A percentile compares a stretch with the other conserved stretches of the same genome.
Conservation (phyloP, 2,113 vertebrate genomes). For the Sinocyclocheilus maitianheensis region DNA sequence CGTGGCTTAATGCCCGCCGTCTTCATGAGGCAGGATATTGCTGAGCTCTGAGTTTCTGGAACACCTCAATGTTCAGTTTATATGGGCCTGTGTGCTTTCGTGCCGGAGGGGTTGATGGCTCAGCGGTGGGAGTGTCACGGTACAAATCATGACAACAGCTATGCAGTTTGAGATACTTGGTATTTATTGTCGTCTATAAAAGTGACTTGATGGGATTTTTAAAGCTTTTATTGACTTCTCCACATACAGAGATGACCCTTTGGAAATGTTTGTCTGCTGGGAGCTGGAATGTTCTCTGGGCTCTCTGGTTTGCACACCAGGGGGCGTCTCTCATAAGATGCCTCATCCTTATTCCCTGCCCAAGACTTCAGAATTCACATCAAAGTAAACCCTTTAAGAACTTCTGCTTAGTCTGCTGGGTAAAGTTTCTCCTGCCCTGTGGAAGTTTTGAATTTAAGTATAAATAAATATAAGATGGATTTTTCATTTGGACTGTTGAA, state of each 20-base stretch:
- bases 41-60: constrained; percentile 63
- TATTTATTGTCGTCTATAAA: constrained; percentile 59
- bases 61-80: constrained; percentile 67
- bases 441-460: not conserved
- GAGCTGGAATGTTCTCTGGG: constrained; percentile 50
- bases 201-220: constrained; percentile 34
- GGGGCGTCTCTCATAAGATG: constrained; percentile 55
- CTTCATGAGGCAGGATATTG: constrained; percentile 68
- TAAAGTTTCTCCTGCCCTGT: not conserved
- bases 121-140: constrained; percentile 1
- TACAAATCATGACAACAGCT: constrained; percentile 57
- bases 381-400: constrained; percentile 5
- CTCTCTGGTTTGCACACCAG: constrained; percentile 57
- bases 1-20: constrained; percentile 59
- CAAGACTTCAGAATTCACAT: not conserved
- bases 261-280: constrained; percentile 48
- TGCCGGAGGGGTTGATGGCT: not conserved
- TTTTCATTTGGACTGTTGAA: too few relatives aligned
- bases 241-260: constrained; percentile 42
- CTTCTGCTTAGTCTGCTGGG: not conserved
- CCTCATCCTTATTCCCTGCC: not conserved
- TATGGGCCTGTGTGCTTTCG: constrained; percentile 19
- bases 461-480: too few relatives aligned
- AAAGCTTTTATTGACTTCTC: constrained; percentile 44
- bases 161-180: constrained; percentile 51